Base-by-base conservation (phyloP, 2,797 vertebrate species). In the Crocodylus rhombifer region DNA sequence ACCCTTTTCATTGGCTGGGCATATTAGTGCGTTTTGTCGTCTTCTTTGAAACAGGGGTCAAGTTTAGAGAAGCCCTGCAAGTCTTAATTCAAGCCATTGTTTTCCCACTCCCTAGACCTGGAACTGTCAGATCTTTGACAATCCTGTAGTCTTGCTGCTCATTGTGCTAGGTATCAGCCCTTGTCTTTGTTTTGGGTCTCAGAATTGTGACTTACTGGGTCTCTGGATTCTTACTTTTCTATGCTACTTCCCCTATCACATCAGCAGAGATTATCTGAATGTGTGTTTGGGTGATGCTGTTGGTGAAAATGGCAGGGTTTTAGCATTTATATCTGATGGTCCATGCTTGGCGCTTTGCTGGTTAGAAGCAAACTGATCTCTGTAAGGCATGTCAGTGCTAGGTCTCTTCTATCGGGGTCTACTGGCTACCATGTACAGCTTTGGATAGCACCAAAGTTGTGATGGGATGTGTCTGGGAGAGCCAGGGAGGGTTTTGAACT, bases 1-100 rank as follows among this genome's bases (percentile, higher is more conserved):
- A 65, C 23, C 8, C 4, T 65, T 81, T 13, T 67, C 7, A 67
- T 0, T 21, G 4, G 1, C 0, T 63, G 28, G 15, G 14, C 82
- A 16, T 80, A 78, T 80, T 33, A 33, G 10, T 33, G 33, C 18
- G 6, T 80, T 91, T 88, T 61, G 86, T 57, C 67, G 71, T 30
- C 3, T 83, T 3, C 60, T 58, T 4, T 42, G 57, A 23, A 87
- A 26, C 2, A 21, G 5, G 64, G n/a, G 65, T 30, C n/a, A 15
- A 17, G 18, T 65, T 57, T 60, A 60, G 62, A 84, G 76, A 87
- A 33, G 1, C 14, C 7, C 2, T 1, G 1, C n/a, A 15, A 30
- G n/a, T 64, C 17, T 58, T 17, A 82, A 1, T 74, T 2, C 33
- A 77, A 51, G 21, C 25, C 1, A 1, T 26, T 56, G 42, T 77